Conservation (phyloP, 2,888 invertebrate genomes). For the Thera britannica region DNA sequence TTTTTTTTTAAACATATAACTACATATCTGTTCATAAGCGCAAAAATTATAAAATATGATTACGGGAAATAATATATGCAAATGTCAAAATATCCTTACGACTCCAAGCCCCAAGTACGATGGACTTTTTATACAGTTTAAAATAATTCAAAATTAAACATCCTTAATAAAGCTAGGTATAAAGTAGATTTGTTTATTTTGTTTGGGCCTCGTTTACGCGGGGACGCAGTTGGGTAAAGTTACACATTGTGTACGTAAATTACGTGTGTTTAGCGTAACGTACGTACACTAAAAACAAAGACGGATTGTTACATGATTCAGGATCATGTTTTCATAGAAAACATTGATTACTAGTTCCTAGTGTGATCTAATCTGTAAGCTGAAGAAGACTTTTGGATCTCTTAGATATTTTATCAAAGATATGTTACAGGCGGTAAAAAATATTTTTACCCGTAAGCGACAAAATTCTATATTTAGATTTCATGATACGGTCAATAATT, state of each 20-base stretch:
- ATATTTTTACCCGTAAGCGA: too few species aligned
- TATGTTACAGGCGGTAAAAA: too few species aligned
- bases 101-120: too few species aligned
- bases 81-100: too few species aligned
- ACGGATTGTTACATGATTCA: slow-evolving; percentile 23
- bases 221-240: slow-evolving; percentile 49
- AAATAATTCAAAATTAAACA: slow-evolving; percentile 16
- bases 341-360: background rate
- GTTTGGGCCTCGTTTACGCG: slow-evolving; percentile 53
- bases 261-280: slow-evolving; percentile 64
- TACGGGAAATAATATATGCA: too few species aligned
- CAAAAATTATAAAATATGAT: too few species aligned
- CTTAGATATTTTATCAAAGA: too few species aligned
- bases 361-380: too few species aligned
- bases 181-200: slow-evolving; percentile 71
- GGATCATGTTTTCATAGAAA: slow-evolving; percentile 6
- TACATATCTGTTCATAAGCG: too few species aligned
- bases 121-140: background rate
- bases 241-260: slow-evolving; percentile 70
- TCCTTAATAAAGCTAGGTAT: slow-evolving; percentile 32
- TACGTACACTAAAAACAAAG: slow-evolving; percentile 33
- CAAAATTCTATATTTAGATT: background rate
- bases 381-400: too few species aligned
- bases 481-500: background rate
- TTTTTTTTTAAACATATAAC: too few species aligned